These are phyloP conservation scores for Sarcophilus harrisii DNA, from an alignment of 2,797 vertebrate genomes.

Conservation along the genomic window DNA sequence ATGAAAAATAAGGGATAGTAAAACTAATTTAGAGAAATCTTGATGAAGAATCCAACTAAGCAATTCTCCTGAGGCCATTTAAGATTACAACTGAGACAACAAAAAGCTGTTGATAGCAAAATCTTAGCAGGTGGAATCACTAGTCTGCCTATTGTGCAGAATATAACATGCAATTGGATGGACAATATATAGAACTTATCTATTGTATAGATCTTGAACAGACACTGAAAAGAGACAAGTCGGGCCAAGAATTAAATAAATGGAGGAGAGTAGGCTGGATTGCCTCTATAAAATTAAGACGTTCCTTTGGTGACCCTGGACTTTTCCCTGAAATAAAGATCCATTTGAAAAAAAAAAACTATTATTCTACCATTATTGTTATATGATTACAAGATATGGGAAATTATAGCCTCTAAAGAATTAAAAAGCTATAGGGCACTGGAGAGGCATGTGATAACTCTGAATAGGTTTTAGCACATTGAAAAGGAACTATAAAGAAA, in stretches of 20 bases:
- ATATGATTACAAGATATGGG: too few species aligned
- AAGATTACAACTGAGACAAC: background rate
- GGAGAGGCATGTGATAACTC: too few species aligned
- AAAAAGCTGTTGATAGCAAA: background rate
- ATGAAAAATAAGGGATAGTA: background rate
- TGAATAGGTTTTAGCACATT: too few species aligned
- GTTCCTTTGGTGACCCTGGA: background rate
- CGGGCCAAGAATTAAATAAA: background rate
- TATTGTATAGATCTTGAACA: background rate
- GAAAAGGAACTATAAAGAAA: too few species aligned
- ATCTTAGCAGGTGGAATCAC: background rate
- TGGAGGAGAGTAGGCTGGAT: background rate
- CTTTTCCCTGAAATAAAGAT: background rate
- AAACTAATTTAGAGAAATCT: background rate
- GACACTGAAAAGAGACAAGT: background rate
- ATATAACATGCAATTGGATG: background rate
- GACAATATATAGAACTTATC: background rate
- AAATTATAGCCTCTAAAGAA: too few species aligned
- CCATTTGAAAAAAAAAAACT: background rate
- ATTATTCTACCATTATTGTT: too few species aligned
- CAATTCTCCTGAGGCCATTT: background rate
- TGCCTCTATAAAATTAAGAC: background rate
- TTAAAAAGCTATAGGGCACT: too few species aligned
- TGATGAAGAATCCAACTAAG: background rate
- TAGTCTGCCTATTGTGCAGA: too few species aligned